Base-by-base conservation (phyloP, 2,888 invertebrate genomes). In the Caenorhabditis zanzibari region DNA sequence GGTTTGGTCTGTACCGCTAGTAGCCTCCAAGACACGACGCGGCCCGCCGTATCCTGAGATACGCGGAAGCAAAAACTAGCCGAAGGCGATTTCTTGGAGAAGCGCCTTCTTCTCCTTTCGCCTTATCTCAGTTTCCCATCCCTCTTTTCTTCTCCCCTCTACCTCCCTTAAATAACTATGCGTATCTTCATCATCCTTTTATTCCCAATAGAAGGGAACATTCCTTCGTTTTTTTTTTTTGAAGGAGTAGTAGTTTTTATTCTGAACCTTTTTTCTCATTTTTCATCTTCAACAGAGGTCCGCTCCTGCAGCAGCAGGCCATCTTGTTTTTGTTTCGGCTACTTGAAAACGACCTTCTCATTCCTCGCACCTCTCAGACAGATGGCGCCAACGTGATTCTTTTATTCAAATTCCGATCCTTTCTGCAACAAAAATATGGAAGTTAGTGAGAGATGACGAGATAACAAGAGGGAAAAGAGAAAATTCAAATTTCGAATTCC, bases 381-480 rank as follows among this genome's bases (percentile, higher is more conserved):
- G 76, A 77, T 77, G 76, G 69, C 76, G 76, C 76, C 69, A 76
- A 68, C 58, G 66, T 58, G 68, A 76, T 68, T 61, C 49, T 61
- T 61, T 44, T 54, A 73, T 63, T 56, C 38, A 28, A 58, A 49
- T 59, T 58, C 35, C 44, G 7, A 28, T 68, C 54, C 0, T 54
- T 24, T 71, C 44, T 72, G 58, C 54, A 28, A 47, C 61, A 61
- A 47, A 38, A 19, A n/a, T n/a, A 19, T 5, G 47, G 7, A 10
- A 47, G 47, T 19, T 6, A 19, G 19, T 9, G 19, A 47, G 47
- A 47, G 47, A 47, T 19, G 4, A 14, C 5, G 47, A 47, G n/a
- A 19, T 6, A 19, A 19, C 2, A 12, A 38, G 12, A 19, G 19
- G 47, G 47, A 3, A 16, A 47, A 35, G 1, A 12, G 24, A 32